Percentiles rank a stretch among this genome's conserved stretches.
Evolutionary conservation across 2,113 vertebrate genomes (phyloP).

Genomic region (Neotragus moschatus): DNA sequence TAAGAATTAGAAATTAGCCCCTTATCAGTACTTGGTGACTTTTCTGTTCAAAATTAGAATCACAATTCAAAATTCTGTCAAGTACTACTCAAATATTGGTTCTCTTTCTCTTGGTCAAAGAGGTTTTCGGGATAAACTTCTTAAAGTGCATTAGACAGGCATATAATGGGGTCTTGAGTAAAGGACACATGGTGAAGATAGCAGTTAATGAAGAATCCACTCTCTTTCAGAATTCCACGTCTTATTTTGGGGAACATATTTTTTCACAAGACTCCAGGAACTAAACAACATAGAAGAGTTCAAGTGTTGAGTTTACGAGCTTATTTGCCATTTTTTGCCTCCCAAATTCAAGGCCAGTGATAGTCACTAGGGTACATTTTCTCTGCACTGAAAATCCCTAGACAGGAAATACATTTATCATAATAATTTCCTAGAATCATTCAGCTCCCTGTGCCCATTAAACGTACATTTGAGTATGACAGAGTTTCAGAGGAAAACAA

Average conservation of each 20-base stretch:
- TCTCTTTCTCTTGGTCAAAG: constrained; percentile 55
- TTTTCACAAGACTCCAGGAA: constrained; percentile 47
- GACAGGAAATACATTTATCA: constrained; percentile 48
- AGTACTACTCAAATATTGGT: constrained; percentile 35
- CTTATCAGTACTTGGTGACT: constrained; percentile 50
- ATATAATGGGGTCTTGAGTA: constrained; percentile 44
- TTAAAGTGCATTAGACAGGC: constrained; percentile 46
- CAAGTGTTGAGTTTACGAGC: constrained; percentile 32
- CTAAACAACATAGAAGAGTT: constrained; percentile 50
- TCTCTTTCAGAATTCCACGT: constrained; percentile 12
- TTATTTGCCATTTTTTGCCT: constrained; percentile 54
- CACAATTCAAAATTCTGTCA: too few relatives aligned
- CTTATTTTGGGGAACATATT: constrained; percentile 49
- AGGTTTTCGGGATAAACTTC: constrained; percentile 54
- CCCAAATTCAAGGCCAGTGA: constrained; percentile 51
- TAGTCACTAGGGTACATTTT: not conserved
- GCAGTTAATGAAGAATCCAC: not conserved
- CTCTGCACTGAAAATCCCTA: constrained; percentile 58
- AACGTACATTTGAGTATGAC: constrained; percentile 41
- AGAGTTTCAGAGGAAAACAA: constrained; percentile 61
- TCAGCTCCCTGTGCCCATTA: constrained; percentile 46
- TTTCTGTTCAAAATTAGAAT: constrained; percentile 59
- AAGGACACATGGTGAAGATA: constrained; percentile 47
- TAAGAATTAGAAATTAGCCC: constrained; percentile 65
- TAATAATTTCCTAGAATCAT: constrained; percentile 47